phyloP scores from a whole-genome alignment of 2,888 invertebrate species.

The Penaeus monodon region DNA sequence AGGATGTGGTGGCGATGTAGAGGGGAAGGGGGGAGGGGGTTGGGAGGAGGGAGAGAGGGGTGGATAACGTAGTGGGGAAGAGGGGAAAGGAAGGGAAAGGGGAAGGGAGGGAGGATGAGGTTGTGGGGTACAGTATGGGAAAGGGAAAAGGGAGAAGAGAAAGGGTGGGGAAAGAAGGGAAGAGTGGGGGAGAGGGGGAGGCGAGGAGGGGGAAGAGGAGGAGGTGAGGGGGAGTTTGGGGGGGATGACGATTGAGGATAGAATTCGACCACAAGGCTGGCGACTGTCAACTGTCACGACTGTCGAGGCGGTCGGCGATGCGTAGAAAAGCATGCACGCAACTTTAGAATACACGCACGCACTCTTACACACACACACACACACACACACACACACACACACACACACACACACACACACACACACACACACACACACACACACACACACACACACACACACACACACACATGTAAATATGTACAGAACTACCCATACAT shows the following conservation, averaged over 20 bases:
- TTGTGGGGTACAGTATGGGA: neutral
- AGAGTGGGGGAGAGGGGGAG: neutral
- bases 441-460: neutral
- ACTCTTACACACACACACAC: neutral
- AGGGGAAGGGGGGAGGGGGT: neutral
- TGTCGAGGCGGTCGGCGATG: neutral
- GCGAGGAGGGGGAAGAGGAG: neutral
- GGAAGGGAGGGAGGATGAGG: neutral
- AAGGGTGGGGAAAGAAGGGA: neutral
- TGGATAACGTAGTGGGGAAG: too few relatives aligned
- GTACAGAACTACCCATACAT: neutral
- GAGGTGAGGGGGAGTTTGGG: neutral
- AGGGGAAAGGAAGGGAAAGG: neutral
- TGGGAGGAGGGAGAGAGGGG: neutral
- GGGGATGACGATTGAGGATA: neutral
- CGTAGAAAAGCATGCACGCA: neutral
- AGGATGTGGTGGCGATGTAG: neutral
- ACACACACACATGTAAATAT: neutral
- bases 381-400: neutral
- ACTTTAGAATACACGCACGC: neutral
- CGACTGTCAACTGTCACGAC: conserved; percentile 3
- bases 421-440: neutral
- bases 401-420: neutral
- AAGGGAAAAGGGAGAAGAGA: neutral
- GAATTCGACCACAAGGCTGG: neutral